Conservation (phyloP, 2,888 invertebrate genomes). For the Ecliptopera silaceata region DNA sequence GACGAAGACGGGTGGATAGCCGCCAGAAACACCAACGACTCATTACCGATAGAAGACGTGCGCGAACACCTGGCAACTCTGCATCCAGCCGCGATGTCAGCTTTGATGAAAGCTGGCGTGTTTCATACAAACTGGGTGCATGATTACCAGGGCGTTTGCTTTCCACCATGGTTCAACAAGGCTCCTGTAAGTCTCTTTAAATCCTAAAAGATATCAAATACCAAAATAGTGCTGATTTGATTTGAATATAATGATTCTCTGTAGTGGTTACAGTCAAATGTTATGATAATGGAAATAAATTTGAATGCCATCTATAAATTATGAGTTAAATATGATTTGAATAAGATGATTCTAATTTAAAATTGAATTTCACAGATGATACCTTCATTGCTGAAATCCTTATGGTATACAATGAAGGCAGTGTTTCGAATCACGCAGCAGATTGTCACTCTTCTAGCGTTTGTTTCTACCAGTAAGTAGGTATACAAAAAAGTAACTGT, state of each 20-base stretch:
- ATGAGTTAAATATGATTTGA: too few relatives aligned
- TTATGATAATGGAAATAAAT: too few relatives aligned
- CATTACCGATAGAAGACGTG: slow-evolving; percentile 42
- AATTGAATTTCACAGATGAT: slow-evolving; percentile 50
- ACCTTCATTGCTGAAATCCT: slow-evolving; percentile 55
- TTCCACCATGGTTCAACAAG: slow-evolving; percentile 49
- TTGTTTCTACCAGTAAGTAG: slow-evolving; percentile 59
- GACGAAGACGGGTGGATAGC: slow-evolving; percentile 76
- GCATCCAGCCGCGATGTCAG: slow-evolving; percentile 65
- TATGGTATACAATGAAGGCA: slow-evolving; percentile 54
- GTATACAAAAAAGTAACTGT: too few relatives aligned
- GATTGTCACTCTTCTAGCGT: slow-evolving; percentile 46
- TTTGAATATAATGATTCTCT: too few relatives aligned
- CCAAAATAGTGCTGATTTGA: too few relatives aligned
- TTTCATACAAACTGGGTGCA: slow-evolving; percentile 70
- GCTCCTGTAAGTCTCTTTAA: slow-evolving; percentile 52
- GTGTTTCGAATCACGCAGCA: slow-evolving; percentile 51
- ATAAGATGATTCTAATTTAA: too few relatives aligned
- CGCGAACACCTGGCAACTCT: slow-evolving; percentile 61
- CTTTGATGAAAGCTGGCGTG: slow-evolving; percentile 59
- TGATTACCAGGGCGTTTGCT: slow-evolving; percentile 74
- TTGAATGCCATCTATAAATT: too few relatives aligned
- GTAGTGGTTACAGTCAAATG: too few relatives aligned
- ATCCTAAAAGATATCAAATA: background rate
- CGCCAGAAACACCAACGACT: slow-evolving; percentile 50